These are phyloP conservation scores for Keiferia lycopersicella DNA, from an alignment of 2,888 invertebrate genomes.

Conservation along the genomic window DNA sequence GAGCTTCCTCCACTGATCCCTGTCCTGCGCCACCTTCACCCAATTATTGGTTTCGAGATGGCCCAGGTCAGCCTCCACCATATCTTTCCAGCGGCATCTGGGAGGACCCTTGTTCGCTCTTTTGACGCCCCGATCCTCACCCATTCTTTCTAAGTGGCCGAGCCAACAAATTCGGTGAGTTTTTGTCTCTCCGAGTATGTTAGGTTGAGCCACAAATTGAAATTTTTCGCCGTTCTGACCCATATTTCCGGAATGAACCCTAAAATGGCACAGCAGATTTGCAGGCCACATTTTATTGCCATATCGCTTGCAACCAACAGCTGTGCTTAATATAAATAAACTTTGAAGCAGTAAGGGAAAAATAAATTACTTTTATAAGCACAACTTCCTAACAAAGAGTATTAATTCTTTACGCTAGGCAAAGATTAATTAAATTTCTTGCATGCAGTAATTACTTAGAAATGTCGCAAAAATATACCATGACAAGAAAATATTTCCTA, in stretches of 20 bases:
- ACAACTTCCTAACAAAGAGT: conserved; percentile 10
- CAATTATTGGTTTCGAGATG: too few species aligned
- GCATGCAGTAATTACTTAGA: neutral
- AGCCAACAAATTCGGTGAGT: too few species aligned
- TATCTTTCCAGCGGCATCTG: too few species aligned
- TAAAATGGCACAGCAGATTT: conserved; percentile 62
- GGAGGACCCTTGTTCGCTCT: too few species aligned
- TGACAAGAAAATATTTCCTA: too few species aligned
- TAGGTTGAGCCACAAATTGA: neutral
- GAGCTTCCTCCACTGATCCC: too few species aligned
- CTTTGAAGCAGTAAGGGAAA: conserved; percentile 12
- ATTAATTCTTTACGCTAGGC: neutral
- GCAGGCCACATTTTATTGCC: conserved; percentile 35
- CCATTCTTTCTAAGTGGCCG: too few species aligned
- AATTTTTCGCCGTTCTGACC: neutral
- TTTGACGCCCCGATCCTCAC: too few species aligned
- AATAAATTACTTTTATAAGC: conserved; percentile 19
- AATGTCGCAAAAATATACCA: neutral
- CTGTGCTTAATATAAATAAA: conserved; percentile 22
- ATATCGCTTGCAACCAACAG: conserved; percentile 19
- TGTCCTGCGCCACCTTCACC: too few species aligned
- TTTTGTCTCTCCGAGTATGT: too few species aligned
- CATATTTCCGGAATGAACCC: neutral
- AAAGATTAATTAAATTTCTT: neutral
- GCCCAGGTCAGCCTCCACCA: too few species aligned